Conservation (phyloP, 2,797 vertebrate genomes). For the Spinus pinus region DNA sequence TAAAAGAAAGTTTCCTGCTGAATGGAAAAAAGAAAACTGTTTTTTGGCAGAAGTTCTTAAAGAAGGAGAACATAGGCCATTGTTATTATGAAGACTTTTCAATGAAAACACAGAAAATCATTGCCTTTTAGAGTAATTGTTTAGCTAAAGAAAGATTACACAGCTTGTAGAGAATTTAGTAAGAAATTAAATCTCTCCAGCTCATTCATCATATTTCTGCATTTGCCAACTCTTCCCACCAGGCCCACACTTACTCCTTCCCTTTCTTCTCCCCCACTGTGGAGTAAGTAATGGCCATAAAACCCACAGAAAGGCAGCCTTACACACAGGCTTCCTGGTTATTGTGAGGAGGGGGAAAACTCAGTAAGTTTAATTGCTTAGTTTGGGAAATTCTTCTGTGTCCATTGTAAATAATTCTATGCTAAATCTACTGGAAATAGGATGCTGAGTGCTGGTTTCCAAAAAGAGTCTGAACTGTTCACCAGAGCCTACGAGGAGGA, state of each 20-base stretch:
- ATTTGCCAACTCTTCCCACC: constrained; percentile 66
- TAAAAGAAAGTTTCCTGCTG: constrained; percentile 62
- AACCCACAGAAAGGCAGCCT: constrained; percentile 47
- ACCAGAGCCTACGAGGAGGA: neutral
- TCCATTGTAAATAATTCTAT: constrained; percentile 41
- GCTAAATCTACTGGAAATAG: constrained; percentile 27
- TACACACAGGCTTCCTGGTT: constrained; percentile 19
- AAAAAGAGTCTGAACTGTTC: constrained; percentile 1
- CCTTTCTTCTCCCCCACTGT: constrained; percentile 54
- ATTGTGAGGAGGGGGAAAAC: constrained; percentile 24
- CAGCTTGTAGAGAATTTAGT: constrained; percentile 64
- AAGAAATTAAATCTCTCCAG: constrained; percentile 68
- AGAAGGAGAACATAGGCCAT: constrained; percentile 64
- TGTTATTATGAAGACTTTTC: constrained; percentile 65
- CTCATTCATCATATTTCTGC: constrained; percentile 66
- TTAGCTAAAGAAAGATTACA: constrained; percentile 58
- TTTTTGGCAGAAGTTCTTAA: constrained; percentile 64
- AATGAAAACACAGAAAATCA: constrained; percentile 64
- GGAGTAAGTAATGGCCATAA: constrained; percentile 57
- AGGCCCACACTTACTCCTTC: constrained; percentile 50
- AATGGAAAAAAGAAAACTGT: constrained; percentile 64
- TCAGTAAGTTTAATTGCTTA: constrained; percentile 36
- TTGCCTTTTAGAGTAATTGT: constrained; percentile 58
- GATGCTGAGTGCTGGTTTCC: constrained; percentile 6
- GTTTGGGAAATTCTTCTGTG: constrained; percentile 37